Percentiles rank a stretch among this genome's conserved stretches.
Conservation (phyloP, 2,888 invertebrate genomes). For the Hydroisotoma schaefferi region DNA sequence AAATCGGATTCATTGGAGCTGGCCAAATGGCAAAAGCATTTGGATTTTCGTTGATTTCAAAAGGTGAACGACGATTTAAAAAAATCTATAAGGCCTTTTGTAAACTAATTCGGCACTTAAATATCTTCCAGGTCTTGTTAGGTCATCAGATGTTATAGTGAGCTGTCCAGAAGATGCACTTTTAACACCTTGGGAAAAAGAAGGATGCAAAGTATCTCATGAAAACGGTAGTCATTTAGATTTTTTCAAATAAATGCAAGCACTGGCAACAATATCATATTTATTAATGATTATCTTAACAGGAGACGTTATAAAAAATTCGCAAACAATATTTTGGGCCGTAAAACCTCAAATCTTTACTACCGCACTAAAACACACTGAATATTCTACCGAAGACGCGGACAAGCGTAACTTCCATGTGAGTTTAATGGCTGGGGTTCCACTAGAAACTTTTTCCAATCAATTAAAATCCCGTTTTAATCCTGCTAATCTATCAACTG, state of each 20-base stretch:
- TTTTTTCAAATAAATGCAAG: background rate
- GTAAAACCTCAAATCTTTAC: constrained; percentile 39
- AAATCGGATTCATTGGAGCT: constrained; percentile 12
- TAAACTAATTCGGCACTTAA: background rate
- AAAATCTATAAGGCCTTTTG: no score
- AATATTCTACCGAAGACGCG: background rate
- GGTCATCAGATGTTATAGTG: constrained; percentile 33
- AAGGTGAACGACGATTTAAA: constrained; percentile 27
- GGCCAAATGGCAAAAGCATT: constrained; percentile 41
- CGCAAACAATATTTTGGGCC: constrained; percentile 38
- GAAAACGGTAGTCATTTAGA: constrained; percentile 20
- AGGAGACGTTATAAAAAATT: constrained; percentile 29
- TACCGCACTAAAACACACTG: constrained; percentile 16
- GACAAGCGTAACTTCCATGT: constrained; percentile 24
- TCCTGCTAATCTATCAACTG: constrained; percentile 12
- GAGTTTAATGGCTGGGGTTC: constrained; percentile 39
- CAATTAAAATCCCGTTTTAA: constrained; percentile 4
- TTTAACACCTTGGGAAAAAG: constrained; percentile 28
- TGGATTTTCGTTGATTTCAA: constrained; percentile 30
- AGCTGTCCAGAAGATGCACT: constrained; percentile 39
- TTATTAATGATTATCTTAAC: background rate
- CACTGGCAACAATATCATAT: background rate
- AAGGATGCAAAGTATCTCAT: constrained; percentile 30
- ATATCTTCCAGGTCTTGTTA: constrained; percentile 26
- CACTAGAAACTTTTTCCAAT: constrained; percentile 21